Conservation (phyloP, 35 echinoderm and acorn worm species). For the Stichopus chloronotus region DNA sequence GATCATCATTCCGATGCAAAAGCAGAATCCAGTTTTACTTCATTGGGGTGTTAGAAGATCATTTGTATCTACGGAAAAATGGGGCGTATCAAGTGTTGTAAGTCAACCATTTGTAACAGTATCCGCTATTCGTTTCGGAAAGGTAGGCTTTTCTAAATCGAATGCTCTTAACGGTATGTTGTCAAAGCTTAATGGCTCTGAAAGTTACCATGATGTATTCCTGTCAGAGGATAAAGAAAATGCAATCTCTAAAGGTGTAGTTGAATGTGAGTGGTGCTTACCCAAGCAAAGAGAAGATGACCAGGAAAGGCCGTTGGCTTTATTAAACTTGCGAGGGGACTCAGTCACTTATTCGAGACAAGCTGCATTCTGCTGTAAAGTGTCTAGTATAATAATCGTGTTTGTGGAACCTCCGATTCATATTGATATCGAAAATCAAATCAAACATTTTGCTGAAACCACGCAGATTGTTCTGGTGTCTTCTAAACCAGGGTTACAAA, state of each 20-base stretch:
- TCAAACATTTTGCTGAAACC: not conserved
- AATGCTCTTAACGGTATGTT: slow-evolving; percentile 17
- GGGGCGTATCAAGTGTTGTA: not conserved
- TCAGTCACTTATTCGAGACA: not conserved
- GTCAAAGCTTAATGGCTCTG: not conserved
- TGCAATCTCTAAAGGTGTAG: not conserved
- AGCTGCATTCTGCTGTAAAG: not conserved
- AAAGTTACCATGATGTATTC: not conserved
- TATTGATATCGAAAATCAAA: not conserved
- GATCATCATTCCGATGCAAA: not conserved
- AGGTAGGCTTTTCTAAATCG: slow-evolving; percentile 7
- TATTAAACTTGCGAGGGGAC: slow-evolving; percentile 25
- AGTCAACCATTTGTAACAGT: slow-evolving; percentile 1
- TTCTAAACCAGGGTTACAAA: not conserved
- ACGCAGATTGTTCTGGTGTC: slow-evolving; percentile 8
- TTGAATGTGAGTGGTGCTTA: slow-evolving; percentile 31
- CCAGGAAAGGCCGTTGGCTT: not conserved
- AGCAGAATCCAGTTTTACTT: not conserved
- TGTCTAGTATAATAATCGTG: not conserved
- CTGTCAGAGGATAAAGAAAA: not conserved
- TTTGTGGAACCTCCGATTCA: not conserved
- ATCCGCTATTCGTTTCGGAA: slow-evolving; percentile 15
- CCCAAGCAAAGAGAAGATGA: not conserved
- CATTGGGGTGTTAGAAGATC: slow-evolving; percentile 12
- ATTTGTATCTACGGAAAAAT: not conserved